Evolutionary conservation across 2,113 vertebrate genomes (phyloP).

Genomic region (Cololabis saira): DNA sequence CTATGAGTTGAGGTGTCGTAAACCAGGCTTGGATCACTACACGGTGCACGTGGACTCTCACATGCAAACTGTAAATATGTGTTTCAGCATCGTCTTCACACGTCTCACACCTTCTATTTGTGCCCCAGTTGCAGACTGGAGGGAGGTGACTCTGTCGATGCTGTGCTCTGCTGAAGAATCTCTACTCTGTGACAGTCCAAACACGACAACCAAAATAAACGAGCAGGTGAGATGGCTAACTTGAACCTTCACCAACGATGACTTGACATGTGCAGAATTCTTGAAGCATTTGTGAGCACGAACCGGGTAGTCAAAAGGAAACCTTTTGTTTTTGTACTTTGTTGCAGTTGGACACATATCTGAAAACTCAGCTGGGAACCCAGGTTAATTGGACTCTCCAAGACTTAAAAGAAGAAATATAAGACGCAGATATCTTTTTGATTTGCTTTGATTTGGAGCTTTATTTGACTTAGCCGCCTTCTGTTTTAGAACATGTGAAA

Average conservation of each 20-base stretch:
- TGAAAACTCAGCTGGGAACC: fast-evolving
- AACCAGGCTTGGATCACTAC: no score
- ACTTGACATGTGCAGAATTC: background rate
- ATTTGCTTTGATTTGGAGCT: no score
- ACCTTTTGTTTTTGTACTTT: constrained; percentile 25
- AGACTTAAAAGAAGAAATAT: no score
- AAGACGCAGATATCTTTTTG: no score
- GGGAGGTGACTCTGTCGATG: constrained; percentile 50
- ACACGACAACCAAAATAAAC: fast-evolving
- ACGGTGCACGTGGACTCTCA: no score
- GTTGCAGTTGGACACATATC: background rate
- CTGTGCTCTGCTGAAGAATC: background rate
- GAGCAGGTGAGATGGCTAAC: background rate
- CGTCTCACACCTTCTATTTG: constrained; percentile 13
- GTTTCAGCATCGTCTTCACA: constrained; percentile 12
- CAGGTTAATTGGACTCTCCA: background rate
- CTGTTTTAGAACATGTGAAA: no score
- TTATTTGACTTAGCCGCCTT: no score
- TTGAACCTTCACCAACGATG: background rate
- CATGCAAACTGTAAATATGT: constrained; percentile 7
- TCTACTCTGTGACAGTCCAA: fast-evolving
- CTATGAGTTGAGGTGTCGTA: no score
- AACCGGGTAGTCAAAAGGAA: background rate
- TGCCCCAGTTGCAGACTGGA: background rate
- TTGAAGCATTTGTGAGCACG: background rate